A percentile compares a stretch with the other conserved stretches of the same genome.
phyloP scores from a whole-genome alignment of 2,113 vertebrate species.

The Corvus moneduloides region DNA sequence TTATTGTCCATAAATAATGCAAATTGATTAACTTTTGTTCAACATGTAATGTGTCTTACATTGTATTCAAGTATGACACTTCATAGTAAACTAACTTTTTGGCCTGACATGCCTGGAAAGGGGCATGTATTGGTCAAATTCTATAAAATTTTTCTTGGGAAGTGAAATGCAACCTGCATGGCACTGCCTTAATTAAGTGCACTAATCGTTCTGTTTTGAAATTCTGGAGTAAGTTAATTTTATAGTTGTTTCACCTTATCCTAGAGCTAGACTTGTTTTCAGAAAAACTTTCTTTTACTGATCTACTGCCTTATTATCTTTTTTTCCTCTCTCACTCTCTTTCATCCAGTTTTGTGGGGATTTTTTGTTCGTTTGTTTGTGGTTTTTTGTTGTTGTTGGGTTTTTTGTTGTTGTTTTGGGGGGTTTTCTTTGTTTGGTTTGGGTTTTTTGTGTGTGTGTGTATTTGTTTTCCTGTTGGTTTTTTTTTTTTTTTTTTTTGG shows the following conservation, averaged over 20 bases:
- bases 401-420: not conserved
- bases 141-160: not conserved
- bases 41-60: not conserved
- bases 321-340: not conserved
- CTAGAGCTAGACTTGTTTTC: not conserved
- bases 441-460: too few species aligned
- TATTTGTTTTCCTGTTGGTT: not conserved
- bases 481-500: not conserved
- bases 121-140: not conserved
- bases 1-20: not conserved
- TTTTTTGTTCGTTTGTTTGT: not conserved
- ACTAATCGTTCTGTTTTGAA: not conserved
- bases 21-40: not conserved
- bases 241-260: not conserved
- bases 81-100: not conserved
- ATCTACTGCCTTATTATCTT: not conserved
- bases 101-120: not conserved
- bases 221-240: not conserved
- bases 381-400: too few species aligned
- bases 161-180: not conserved
- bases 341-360: not conserved
- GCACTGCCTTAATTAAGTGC: not conserved
- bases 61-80: not conserved
- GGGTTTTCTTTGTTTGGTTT: not conserved
- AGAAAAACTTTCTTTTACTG: not conserved